phyloP scores from a whole-genome alignment of 2,113 vertebrate genomes.

The Embiotoca jacksoni region DNA sequence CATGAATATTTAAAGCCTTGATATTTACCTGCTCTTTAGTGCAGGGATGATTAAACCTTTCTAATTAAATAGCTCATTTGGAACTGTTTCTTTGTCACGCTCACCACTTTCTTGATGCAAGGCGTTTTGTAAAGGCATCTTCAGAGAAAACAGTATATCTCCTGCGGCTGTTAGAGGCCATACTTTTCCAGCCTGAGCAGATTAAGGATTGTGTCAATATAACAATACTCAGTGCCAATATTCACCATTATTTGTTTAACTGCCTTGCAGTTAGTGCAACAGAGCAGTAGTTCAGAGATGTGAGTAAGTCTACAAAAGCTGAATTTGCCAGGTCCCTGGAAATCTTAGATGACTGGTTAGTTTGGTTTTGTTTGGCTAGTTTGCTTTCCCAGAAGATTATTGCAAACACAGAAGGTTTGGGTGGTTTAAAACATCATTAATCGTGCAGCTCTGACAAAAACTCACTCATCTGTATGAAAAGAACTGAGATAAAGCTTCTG shows the following conservation, averaged over 20 bases:
- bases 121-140: conserved; percentile 39
- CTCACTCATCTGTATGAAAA: background rate
- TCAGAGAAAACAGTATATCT: conserved; percentile 21
- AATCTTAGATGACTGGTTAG: background rate
- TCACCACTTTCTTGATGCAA: conserved; percentile 19
- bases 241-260: conserved; percentile 23
- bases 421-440: background rate
- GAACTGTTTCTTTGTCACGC: conserved; percentile 41
- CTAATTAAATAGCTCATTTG: conserved; percentile 37
- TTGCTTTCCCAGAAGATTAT: background rate
- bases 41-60: conserved; percentile 28
- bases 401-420: background rate
- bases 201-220: conserved; percentile 13
- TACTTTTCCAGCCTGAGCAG: conserved; percentile 20
- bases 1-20: conserved; percentile 32
- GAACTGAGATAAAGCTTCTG: background rate
- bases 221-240: conserved; percentile 22
- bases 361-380: background rate
- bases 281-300: background rate
- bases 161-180: conserved; percentile 33
- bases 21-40: conserved; percentile 51
- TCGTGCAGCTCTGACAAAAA: background rate
- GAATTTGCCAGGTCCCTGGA: background rate
- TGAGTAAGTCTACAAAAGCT: background rate
- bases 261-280: conserved; percentile 13